Conservation (phyloP, 2,113 vertebrate species). For the Heliornis fulica region DNA sequence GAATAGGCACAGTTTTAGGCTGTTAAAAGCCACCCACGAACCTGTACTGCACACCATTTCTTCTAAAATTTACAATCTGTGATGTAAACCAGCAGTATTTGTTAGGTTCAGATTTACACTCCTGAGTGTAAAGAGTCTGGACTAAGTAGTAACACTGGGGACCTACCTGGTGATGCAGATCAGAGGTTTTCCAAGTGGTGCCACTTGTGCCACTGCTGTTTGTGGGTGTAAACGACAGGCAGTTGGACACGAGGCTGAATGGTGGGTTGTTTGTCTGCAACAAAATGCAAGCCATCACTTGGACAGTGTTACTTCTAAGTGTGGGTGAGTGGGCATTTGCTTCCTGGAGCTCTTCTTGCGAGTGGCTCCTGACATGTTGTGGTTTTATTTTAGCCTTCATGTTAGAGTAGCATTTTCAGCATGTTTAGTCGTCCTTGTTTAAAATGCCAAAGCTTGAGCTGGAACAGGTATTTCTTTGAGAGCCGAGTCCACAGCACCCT, state of each 20-base stretch:
- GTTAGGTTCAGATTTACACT: not conserved
- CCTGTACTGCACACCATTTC: not conserved
- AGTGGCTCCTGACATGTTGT: not conserved
- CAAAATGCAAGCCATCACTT: not conserved
- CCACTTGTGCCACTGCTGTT: not conserved
- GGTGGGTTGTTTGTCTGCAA: not conserved
- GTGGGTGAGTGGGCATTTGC: not conserved
- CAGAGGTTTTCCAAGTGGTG: not conserved
- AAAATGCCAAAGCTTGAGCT: not conserved
- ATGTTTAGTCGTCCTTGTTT: not conserved
- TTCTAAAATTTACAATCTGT: not conserved
- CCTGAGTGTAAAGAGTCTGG: not conserved
- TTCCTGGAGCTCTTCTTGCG: not conserved
- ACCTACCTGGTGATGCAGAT: not conserved
- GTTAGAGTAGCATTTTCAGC: not conserved
- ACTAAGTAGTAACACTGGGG: not conserved
- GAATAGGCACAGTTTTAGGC: not conserved
- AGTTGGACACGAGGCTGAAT: not conserved
- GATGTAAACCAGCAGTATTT: not conserved
- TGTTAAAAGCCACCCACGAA: not conserved
- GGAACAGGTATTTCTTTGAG: not conserved
- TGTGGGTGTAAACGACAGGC: not conserved
- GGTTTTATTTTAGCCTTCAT: not conserved
- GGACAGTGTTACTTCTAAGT: accelerated
- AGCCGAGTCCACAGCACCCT: not conserved